Evolutionary conservation across 2,113 vertebrate genomes (phyloP).

Genomic region (Malurus elegans): DNA sequence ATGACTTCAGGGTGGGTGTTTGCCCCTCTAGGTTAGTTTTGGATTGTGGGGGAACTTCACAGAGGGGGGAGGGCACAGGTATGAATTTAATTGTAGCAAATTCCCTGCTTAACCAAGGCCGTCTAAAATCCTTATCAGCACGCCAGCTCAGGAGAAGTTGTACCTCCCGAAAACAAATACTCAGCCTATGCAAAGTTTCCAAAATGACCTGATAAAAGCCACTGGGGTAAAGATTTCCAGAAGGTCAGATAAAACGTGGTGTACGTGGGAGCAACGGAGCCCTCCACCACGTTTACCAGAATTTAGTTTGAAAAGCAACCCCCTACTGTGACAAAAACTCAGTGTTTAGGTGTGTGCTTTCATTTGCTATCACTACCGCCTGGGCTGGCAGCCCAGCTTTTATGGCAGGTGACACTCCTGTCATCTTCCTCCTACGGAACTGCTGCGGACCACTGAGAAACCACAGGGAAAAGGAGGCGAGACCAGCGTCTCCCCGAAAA

Average conservation of each 20-base stretch:
- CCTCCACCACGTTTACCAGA: not conserved
- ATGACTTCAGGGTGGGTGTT: not conserved
- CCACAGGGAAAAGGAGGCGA: fast-evolving
- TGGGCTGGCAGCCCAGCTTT: not conserved
- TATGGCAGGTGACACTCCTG: not conserved
- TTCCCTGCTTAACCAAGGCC: not conserved
- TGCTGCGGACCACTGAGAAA: fast-evolving
- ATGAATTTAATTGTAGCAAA: not conserved
- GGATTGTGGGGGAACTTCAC: fast-evolving
- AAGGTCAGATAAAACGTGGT: not conserved
- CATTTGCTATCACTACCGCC: not conserved
- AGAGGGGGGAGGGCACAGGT: not conserved
- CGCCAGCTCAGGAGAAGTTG: not conserved
- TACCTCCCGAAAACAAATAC: not conserved
- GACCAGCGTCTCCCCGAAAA: fast-evolving
- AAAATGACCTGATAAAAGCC: not conserved
- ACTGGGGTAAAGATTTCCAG: not conserved
- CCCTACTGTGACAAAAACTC: not conserved
- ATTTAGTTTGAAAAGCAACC: not conserved
- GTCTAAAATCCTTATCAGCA: not conserved
- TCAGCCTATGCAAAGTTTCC: not conserved
- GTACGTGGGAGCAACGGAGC: not conserved
- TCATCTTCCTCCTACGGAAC: not conserved
- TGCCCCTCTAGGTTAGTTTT: not conserved
- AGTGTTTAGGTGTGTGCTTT: fast-evolving